Base-by-base conservation (phyloP, 2,113 vertebrate species). In the Xerus inauris region DNA sequence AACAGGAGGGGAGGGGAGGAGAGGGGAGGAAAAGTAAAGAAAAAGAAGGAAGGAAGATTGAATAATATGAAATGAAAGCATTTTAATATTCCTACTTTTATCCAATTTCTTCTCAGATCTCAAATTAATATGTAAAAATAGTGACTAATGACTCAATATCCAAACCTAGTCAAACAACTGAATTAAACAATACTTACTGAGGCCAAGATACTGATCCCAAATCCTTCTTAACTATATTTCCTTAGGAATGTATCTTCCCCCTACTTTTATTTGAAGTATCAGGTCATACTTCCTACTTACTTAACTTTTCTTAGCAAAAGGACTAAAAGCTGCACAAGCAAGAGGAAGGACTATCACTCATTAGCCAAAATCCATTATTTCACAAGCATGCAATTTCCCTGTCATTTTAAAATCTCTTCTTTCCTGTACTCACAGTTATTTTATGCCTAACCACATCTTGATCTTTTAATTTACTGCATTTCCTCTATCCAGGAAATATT, bases 71-170 rank as follows among this genome's bases (percentile, higher is more conserved):
- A 94, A 83, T 51, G 16, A 72, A 87, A 96, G 77, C 13, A 96
- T 59, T 73, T 95, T 51, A 91, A 17, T 38, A 86, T 91, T 89
- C 59, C 40, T 69, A 8, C 10, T 81, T 93, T 95, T 93, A 92
- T 57, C 14, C n/a, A 89, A 67, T 13, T 75, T 28, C 65, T 89
- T 85, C 35, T 96, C 51, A 95, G 51, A 94, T 94, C 92, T 40
- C 11, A 73, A 96, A 81, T 65, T 35, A 35, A 87, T 81, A 14
- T 89, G 42, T 89, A 28, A 91, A 94, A 88, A 11, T 35, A 88
- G 9, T 94, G 28, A 82, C 69, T 86, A 80, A 93, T 67, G 13
- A 77, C 16, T 89, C 67, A 69, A 65, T 51, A 20, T 69, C 32
- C 64, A 73, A 59, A 72, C 30, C 14, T 69, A 91, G 57, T 81